Conservation (phyloP, 2,797 vertebrate species). For the Sebastes dallii region DNA sequence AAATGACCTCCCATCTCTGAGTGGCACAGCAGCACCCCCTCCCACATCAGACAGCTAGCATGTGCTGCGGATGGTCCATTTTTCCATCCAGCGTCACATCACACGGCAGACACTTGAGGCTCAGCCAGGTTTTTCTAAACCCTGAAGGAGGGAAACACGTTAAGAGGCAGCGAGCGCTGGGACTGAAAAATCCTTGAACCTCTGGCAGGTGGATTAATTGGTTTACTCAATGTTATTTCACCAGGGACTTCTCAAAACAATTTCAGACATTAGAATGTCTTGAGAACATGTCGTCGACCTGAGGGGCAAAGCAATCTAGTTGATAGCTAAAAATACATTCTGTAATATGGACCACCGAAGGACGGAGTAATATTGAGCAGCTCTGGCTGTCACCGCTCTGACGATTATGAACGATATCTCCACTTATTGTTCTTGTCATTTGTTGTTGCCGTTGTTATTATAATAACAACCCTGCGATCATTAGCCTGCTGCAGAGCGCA, state of each 20-base stretch:
- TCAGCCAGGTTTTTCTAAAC: constrained; percentile 40
- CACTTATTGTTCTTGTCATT: constrained; percentile 50
- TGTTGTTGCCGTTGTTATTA: constrained; percentile 44
- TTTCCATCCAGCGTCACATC: constrained; percentile 41
- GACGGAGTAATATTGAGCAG: constrained; percentile 50
- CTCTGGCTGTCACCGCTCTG: constrained; percentile 41
- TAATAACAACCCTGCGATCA: constrained; percentile 46
- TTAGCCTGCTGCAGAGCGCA: constrained; percentile 44
- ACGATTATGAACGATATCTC: constrained; percentile 55
- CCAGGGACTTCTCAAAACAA: constrained; percentile 78
- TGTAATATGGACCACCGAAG: constrained; percentile 71
- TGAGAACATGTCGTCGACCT: constrained; percentile 68
- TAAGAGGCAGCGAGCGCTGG: constrained; percentile 58
- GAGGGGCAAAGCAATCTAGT: constrained; percentile 78
- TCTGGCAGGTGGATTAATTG: constrained; percentile 81
- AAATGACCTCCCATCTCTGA: constrained; percentile 46
- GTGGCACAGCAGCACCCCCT: neutral
- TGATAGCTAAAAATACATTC: constrained; percentile 80
- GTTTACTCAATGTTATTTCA: constrained; percentile 80
- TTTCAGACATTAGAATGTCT: constrained; percentile 76
- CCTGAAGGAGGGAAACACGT: constrained; percentile 53
- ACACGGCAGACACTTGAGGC: constrained; percentile 35
- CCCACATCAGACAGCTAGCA: constrained; percentile 25
- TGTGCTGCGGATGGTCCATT: constrained; percentile 40
- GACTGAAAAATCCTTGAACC: constrained; percentile 69